Base-by-base conservation (phyloP, 2,888 invertebrate genomes). In the Megamerina dolium region DNA sequence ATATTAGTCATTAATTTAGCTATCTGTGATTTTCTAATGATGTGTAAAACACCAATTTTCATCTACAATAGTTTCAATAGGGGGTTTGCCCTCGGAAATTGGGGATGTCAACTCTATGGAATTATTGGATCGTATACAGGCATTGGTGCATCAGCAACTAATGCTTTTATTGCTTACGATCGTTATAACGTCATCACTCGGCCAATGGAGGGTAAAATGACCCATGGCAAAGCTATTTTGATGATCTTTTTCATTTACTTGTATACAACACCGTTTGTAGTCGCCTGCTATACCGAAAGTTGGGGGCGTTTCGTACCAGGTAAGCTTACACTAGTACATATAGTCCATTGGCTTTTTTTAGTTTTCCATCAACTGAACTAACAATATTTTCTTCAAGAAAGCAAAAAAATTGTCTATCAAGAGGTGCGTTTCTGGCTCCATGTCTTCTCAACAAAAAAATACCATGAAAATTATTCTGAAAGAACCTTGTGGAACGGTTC, bases 231-330 rank as follows among this genome's bases (percentile, higher is more conserved):
- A 70, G 88, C 86, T 2, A 64, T 88, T 34, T 64, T 87, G 32
- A 82, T 90, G 76, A 79, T 88, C 13, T 65, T 80, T 0, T 73
- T 82, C 37, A 77, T 87, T 46, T 90, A 89, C 82, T 62, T 78
- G 27, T 90, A 88, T 63, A 77, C 83, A 0, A 75, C 85, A n/a
- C 90, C 90, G 0, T 90, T 88, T 83, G 82, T 82, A 2, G 66
- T 87, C 26, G 73, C 91, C 59, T 92, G 92, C 1, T 72, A 84
- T 6, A 76, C 87, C 42, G 84, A 86, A 63, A 78, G 88, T 27
- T 93, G 90, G 90, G 87, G 89, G n/a, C 74, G 86, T 63, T 90
- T 77, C 65, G 87, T 84, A 31, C 89, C 90, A 66, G 87, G 66
- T 66, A 45, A 50, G 58, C 55, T 20, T 19, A 9, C 16, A n/a